Percentiles rank a stretch among this genome's conserved stretches.
Conservation (phyloP, 2,113 vertebrate genomes). For the Macrotis lagotis region DNA sequence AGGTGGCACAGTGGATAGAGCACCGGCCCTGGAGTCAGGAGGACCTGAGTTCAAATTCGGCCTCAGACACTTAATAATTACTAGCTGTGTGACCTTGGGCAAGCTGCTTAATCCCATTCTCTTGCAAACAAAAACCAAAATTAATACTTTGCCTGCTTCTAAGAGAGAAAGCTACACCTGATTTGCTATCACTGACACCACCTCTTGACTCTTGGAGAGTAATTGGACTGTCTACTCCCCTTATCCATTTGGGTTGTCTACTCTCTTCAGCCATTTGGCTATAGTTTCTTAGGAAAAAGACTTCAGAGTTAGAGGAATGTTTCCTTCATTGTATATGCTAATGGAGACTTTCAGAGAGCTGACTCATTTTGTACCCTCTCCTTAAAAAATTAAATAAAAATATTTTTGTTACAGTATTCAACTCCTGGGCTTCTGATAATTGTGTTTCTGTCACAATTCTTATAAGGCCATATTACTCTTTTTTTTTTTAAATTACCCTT, state of each 20-base stretch:
- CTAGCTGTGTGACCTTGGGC: too few relatives aligned
- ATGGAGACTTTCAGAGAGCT: not conserved
- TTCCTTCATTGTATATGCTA: not conserved
- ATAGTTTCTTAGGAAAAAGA: not conserved
- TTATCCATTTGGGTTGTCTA: not conserved
- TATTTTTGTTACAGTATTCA: not conserved
- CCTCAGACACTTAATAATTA: too few relatives aligned
- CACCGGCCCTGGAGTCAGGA: too few relatives aligned
- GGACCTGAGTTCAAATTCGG: too few relatives aligned
- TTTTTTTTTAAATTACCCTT: too few relatives aligned
- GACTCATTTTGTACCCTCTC: not conserved
- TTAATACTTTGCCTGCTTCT: not conserved
- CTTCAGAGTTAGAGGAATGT: not conserved
- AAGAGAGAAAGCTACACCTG: not conserved
- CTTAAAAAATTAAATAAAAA: not conserved
- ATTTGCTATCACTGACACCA: not conserved
- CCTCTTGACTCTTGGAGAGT: not conserved
- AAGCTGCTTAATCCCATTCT: too few relatives aligned
- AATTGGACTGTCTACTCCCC: too few relatives aligned
- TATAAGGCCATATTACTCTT: too few relatives aligned
- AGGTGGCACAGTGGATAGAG: too few relatives aligned
- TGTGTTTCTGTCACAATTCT: not conserved
- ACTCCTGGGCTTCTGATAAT: not conserved
- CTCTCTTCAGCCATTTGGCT: not conserved
- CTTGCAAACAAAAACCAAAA: too few relatives aligned